A percentile compares a stretch with the other conserved stretches of the same genome.
Evolutionary conservation across 2,888 invertebrate species (phyloP).

Genomic region (Temnothorax rugatulus): DNA sequence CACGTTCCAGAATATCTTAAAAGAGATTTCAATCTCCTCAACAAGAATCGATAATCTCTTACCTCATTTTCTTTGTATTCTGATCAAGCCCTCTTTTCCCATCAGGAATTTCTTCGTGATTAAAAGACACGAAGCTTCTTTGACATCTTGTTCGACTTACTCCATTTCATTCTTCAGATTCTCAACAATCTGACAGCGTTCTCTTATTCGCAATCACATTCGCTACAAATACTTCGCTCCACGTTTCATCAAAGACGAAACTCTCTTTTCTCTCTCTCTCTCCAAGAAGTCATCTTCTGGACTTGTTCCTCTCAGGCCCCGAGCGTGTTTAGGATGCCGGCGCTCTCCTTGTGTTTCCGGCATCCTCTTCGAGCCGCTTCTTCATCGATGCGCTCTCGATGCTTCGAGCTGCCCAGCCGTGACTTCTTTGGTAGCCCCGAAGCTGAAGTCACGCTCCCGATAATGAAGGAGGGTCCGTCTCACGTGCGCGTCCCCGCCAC

Average conservation of each 20-base stretch:
- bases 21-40: constrained; percentile 22
- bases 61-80: constrained; percentile 11
- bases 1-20: constrained; percentile 6
- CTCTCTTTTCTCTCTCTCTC: background rate
- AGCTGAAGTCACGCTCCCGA: constrained; percentile 19
- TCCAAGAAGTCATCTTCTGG: constrained; percentile 12
- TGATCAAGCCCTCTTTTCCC: background rate
- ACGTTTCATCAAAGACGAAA: constrained; percentile 24
- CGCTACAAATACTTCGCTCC: background rate
- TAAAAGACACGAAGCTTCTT: background rate
- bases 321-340: background rate
- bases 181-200: background rate
- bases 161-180: constrained; percentile 7
- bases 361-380: constrained; percentile 31
- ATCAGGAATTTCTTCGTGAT: constrained; percentile 16
- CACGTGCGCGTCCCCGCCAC: constrained; percentile 38
- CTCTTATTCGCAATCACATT: background rate
- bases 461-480: constrained; percentile 42
- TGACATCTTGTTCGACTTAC: background rate
- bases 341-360: background rate
- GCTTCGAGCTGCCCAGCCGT: constrained; percentile 19
- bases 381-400: constrained; percentile 33
- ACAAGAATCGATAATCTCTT: constrained; percentile 27
- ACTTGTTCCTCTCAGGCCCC: background rate
- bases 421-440: constrained; percentile 27